A percentile compares a stretch with the other conserved stretches of the same genome.
Evolutionary conservation across 2,888 invertebrate species (phyloP).

Genomic region (Eupithecia insigniata): DNA sequence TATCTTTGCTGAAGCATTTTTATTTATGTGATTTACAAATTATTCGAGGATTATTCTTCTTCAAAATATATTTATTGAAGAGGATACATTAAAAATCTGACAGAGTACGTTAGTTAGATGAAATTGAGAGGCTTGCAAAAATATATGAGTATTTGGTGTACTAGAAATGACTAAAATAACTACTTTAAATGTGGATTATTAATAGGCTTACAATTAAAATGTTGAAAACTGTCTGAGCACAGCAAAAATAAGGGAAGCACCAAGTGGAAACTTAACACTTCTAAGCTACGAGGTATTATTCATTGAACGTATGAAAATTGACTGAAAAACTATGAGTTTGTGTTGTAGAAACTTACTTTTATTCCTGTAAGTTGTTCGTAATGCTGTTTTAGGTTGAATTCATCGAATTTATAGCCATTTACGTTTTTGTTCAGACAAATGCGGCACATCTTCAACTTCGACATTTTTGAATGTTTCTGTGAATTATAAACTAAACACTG

Average conservation of each 20-base stretch:
- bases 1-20: too few relatives aligned
- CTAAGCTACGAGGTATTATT: neutral
- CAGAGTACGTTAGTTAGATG: neutral
- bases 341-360: constrained; percentile 55
- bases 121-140: neutral
- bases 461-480: constrained; percentile 46
- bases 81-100: neutral
- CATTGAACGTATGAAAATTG: neutral
- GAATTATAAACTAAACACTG: neutral
- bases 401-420: constrained; percentile 58
- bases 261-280: neutral
- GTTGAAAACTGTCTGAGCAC: neutral
- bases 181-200: neutral
- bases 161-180: neutral
- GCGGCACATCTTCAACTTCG: constrained; percentile 58
- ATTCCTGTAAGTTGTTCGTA: constrained; percentile 62
- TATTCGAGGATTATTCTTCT: neutral
- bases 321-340: neutral
- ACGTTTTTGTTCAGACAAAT: constrained; percentile 60
- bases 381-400: constrained; percentile 55
- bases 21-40: neutral
- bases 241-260: neutral
- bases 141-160: neutral
- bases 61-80: neutral
- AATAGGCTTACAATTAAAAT: neutral